Evolutionary conservation across 2,797 vertebrate genomes (phyloP), one percentile per base, ranked within the genome.

Genomic region (Siniperca scherzeri): DNA sequence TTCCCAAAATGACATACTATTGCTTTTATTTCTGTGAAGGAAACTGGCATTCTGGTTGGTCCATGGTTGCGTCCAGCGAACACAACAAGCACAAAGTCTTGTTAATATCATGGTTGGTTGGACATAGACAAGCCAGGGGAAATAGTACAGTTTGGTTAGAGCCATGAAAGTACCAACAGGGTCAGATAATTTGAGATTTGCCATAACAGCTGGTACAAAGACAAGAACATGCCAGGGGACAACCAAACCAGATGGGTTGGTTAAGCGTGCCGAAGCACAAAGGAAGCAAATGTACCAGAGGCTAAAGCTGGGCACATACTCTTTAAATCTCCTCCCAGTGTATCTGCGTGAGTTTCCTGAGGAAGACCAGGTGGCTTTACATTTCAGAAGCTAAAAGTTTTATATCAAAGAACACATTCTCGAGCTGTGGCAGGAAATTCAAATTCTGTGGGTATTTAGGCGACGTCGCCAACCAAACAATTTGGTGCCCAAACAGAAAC

Each of bases 231-330:
- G 70, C 72, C 79, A 17, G 57, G 21, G 66, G 46, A 71, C 80
- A 70, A 78, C 74, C 65, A 42, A 84, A 83, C 71, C 87, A 89
- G 83, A 88, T 80, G 87, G 76, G 66, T 17, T 25, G 57, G 66
- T 81, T 76, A 59, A 27, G 64, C 61, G 50, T 48, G 68, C 30
- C 21, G 21, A 46, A 57, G 70, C 53, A 74, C 38, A 74, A 25
- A 46, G 38, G n/a, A 60, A 48, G 74, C 68, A 85, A 84, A 72
- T 6, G 64, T 33, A 62, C 52, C 77, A 33, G 59, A 19, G 70
- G 62, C 64, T 40, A 6, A 55, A 70, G 22, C 19, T 25, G 33
- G 42, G 50, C 57, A 36, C 73, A 30, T 3, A 4, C 42, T 56
- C 66, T 14, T 42, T 16, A 66, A 64, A 55, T 4, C 59, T 69